Evolutionary conservation across 2,888 invertebrate genomes (phyloP), one percentile per base, ranked within the genome.

Genomic region (Fragum whitleyi): DNA sequence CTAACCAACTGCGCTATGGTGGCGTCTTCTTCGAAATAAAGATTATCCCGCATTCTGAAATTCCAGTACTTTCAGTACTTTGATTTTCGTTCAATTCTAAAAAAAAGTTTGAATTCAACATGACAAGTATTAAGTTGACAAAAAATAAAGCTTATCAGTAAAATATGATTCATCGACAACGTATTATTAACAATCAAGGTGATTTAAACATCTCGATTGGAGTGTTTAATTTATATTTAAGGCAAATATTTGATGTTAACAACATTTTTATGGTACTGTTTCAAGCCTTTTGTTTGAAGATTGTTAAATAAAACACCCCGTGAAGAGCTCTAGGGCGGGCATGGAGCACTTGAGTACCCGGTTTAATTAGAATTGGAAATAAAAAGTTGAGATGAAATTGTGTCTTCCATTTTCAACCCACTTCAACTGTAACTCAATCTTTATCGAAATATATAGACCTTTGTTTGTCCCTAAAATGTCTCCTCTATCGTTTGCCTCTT

Each of bases 231-330:
- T 68, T 42, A 39, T 68, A 51, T 68, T 51, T 42, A 21, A 19
- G 28, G 68, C 68, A 68, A 68, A 68, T 51, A 68, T 51, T 68
- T 68, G 51, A 36, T 51, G 51, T 68, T 51, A 68, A 68, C 39
- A 62, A 36, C 39, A 29, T 36, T 2, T 62, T 39, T 62, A 39
- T 62, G 62, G 26, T 62, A 5, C 29, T 62, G 11, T n/a, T 62
- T 62, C 62, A 32, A 62, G n/a, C 2, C 62, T 62, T 39, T 62
- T 62, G 62, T 62, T 62, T 62, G 62, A 32, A n/a, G 21, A 62
- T 62, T 62, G 62, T 62, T 62, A 62, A 62, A 62, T 62, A 62
- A 62, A 62, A 62, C 62, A 39, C 39, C 19, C 39, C n/a, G 36
- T 1, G n/a, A 29, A 36, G 62, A n/a, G 36, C 62, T 62, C 62